phyloP scores from a whole-genome alignment of 2,797 vertebrate species.

The Phrynocephalus guinanensis region DNA sequence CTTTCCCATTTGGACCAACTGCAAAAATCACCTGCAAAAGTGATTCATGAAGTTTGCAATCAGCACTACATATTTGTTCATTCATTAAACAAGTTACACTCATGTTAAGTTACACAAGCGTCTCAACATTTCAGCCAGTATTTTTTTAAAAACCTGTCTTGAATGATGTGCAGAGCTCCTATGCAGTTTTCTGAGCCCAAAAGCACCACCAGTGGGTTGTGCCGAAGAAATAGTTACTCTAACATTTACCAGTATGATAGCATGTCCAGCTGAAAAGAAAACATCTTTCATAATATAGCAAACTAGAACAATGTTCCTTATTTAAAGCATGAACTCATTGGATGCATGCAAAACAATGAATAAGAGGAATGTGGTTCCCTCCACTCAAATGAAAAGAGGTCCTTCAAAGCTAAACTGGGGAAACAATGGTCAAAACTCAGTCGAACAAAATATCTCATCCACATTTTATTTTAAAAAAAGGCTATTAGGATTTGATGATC shows the following conservation, averaged over 20 bases:
- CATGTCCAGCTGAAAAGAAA: background rate
- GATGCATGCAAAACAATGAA: background rate
- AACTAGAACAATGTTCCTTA: background rate
- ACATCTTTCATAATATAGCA: too few species aligned
- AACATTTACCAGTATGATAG: background rate
- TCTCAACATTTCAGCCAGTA: too few species aligned
- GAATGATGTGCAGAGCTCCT: background rate
- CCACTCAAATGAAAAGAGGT: background rate
- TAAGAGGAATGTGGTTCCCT: background rate
- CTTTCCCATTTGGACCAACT: too few species aligned
- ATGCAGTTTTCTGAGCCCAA: background rate
- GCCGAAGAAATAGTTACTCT: background rate
- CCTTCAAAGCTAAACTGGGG: slow-evolving; percentile 15
- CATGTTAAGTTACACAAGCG: too few species aligned
- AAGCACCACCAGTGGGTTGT: background rate
- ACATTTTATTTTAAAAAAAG: background rate
- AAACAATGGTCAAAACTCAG: slow-evolving; percentile 30
- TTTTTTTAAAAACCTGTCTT: background rate
- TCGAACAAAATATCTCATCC: slow-evolving; percentile 64
- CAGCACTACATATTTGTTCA: too few species aligned
- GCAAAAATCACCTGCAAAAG: too few species aligned
- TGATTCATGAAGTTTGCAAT: too few species aligned
- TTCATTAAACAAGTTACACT: too few species aligned
- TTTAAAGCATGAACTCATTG: background rate
- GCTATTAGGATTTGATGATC: slow-evolving; percentile 13